Evolutionary conservation across 2,888 invertebrate species (phyloP).

Genomic region (Caenorhabditis parvicauda): DNA sequence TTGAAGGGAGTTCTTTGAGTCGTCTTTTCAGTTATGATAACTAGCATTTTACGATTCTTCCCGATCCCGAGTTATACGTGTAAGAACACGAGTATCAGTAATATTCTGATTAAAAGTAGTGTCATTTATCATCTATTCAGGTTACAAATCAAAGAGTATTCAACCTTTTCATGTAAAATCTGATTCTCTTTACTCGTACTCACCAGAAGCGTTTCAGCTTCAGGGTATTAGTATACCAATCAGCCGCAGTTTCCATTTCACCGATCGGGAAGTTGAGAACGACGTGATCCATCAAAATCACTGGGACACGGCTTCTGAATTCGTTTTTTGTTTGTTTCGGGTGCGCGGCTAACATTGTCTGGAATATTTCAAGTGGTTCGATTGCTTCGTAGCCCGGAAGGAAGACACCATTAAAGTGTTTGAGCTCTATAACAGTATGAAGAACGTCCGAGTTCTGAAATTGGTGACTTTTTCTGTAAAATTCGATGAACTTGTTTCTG

Average conservation of each 20-base stretch:
- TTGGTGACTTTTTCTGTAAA: neutral
- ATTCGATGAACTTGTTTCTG: neutral
- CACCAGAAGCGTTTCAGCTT: slow-evolving; percentile 67
- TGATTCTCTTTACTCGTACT: slow-evolving; percentile 2
- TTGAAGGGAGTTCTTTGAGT: no score
- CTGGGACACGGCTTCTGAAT: slow-evolving; percentile 69
- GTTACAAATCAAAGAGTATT: no score
- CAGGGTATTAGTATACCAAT: slow-evolving; percentile 71
- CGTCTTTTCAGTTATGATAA: no score
- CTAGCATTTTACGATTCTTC: no score
- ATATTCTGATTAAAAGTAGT: neutral
- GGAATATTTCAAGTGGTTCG: slow-evolving; percentile 27
- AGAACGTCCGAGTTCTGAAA: slow-evolving; percentile 34
- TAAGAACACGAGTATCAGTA: no score
- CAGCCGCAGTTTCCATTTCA: slow-evolving; percentile 76
- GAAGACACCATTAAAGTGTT: slow-evolving; percentile 78
- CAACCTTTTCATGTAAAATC: neutral
- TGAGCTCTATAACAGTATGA: slow-evolving; percentile 66
- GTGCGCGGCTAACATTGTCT: slow-evolving; percentile 30
- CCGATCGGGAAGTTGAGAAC: slow-evolving; percentile 93
- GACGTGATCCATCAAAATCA: slow-evolving; percentile 89
- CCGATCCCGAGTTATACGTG: no score
- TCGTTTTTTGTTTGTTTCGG: neutral
- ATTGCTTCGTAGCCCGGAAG: slow-evolving; percentile 76
- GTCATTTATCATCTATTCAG: no score